Evolutionary conservation across 1,140 invertebrate species (phyloP).

Genomic region (Orchestia grillus): DNA sequence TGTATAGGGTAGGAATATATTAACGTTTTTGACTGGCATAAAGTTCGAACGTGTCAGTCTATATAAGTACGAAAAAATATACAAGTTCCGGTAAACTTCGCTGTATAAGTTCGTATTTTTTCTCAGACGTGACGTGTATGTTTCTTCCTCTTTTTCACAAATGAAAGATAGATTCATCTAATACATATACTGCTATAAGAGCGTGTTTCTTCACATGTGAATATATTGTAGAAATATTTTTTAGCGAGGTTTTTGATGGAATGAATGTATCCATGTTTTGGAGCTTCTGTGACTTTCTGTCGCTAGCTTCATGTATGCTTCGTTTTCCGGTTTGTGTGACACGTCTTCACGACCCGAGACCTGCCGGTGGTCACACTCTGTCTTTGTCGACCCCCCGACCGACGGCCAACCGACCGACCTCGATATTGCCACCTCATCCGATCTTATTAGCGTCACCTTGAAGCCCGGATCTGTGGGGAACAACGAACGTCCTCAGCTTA

Average conservation of each 20-base stretch:
- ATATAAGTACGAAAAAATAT: neutral
- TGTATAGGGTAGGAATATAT: neutral
- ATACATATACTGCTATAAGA: neutral
- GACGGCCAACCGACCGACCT: neutral
- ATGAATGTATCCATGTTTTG: neutral
- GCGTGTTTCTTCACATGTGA: neutral
- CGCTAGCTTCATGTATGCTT: neutral
- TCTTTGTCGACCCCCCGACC: conserved; percentile 2
- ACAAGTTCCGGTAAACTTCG: neutral
- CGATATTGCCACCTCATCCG: conserved; percentile 14
- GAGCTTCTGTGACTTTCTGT: neutral
- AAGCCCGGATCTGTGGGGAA: conserved; percentile 22
- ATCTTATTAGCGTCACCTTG: conserved; percentile 55
- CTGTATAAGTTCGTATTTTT: neutral
- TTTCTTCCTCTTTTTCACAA: neutral
- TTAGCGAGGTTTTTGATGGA: neutral
- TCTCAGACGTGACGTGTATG: neutral
- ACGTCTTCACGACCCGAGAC: neutral
- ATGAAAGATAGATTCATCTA: neutral
- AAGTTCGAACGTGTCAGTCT: neutral
- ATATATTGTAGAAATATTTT: neutral
- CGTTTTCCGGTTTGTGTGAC: neutral
- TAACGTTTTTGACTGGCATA: neutral
- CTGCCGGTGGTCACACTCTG: neutral
- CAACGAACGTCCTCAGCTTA: neutral